These are phyloP conservation scores for Terrapene triunguis DNA, from an alignment of 2,113 vertebrate genomes.

Conservation along the genomic window DNA sequence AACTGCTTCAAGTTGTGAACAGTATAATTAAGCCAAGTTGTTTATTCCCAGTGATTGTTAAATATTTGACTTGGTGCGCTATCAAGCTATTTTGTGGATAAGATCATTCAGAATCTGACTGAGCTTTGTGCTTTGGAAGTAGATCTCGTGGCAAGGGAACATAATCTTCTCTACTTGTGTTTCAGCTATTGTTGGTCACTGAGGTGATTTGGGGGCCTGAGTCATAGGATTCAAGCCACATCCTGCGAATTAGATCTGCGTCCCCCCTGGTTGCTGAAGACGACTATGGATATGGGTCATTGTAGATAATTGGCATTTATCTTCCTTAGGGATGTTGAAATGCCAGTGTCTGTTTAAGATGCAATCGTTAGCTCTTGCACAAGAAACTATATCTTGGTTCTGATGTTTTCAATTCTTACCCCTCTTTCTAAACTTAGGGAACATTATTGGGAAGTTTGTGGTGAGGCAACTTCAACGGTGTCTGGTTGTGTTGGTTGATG, in stretches of 20 bases:
- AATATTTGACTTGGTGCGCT: background rate
- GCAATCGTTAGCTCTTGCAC: background rate
- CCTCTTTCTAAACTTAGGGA: background rate
- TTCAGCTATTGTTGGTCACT: background rate
- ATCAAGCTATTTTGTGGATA: background rate
- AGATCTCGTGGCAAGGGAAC: background rate
- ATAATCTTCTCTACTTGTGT: rapidly evolving
- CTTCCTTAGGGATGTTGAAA: rapidly evolving
- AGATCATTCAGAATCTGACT: background rate
- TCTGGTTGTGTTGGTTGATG: background rate
- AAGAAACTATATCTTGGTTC: background rate
- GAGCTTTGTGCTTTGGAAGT: background rate
- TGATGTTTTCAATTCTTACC: background rate
- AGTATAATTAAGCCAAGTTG: background rate
- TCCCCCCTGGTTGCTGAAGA: background rate
- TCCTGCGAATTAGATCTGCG: background rate
- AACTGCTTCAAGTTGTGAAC: background rate
- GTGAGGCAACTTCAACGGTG: background rate
- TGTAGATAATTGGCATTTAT: background rate
- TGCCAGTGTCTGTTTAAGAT: background rate
- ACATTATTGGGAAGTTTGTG: background rate
- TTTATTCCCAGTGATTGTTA: background rate
- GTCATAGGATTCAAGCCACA: background rate
- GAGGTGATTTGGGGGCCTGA: rapidly evolving
- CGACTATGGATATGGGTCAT: background rate